phyloP scores from a whole-genome alignment of 2,797 vertebrate genomes.

The Cryptoprocta ferox region DNA sequence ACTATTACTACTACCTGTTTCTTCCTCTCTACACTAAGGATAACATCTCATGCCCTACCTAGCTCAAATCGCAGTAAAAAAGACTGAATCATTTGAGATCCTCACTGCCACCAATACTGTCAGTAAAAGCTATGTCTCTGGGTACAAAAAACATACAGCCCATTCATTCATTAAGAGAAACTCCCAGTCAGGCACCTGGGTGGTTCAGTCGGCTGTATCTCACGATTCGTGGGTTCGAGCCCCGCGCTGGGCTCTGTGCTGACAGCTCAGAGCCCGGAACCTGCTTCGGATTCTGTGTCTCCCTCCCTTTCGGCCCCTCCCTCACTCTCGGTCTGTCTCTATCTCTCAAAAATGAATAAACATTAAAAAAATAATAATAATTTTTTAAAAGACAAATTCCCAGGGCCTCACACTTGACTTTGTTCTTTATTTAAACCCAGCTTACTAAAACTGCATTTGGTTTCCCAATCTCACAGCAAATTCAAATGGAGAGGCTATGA shows the following conservation, averaged over 20 bases:
- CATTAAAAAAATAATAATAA: too few relatives aligned
- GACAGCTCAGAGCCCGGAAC: too few relatives aligned
- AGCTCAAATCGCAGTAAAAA: not conserved
- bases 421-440: constrained; percentile 12
- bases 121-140: not conserved
- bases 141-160: not conserved
- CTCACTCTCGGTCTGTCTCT: too few relatives aligned
- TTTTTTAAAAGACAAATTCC: too few relatives aligned
- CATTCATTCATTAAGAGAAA: not conserved
- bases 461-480: not conserved
- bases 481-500: not conserved
- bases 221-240: too few relatives aligned
- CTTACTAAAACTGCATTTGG: not conserved
- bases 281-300: too few relatives aligned
- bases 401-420: not conserved
- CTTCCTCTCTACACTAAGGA: not conserved
- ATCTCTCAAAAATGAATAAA: too few relatives aligned
- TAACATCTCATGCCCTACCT: not conserved
- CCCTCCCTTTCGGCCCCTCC: too few relatives aligned
- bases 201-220: too few relatives aligned
- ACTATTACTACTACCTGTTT: not conserved
- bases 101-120: not conserved
- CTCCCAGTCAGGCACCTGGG: too few relatives aligned
- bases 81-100: not conserved
- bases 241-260: too few relatives aligned